Evolutionary conservation across 2,797 vertebrate species (phyloP).

Genomic region (Cercopithecus neglectus): DNA sequence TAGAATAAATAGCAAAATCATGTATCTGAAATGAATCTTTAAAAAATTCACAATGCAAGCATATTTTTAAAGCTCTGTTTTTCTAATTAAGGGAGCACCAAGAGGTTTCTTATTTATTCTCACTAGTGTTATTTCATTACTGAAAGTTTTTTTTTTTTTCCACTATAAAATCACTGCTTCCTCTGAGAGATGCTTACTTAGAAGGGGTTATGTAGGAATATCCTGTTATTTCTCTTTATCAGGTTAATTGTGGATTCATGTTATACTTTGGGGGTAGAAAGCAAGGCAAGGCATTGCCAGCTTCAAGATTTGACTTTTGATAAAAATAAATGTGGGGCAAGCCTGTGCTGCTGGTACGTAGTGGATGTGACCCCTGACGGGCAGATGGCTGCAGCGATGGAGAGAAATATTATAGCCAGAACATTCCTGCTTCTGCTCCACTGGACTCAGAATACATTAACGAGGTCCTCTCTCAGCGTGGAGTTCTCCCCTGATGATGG

Average conservation of each 20-base stretch:
- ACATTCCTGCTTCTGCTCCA: slow-evolving; percentile 72
- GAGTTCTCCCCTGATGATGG: slow-evolving; percentile 71
- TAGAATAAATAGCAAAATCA: slow-evolving; percentile 67
- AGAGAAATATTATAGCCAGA: slow-evolving; percentile 68
- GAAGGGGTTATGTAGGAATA: not conserved
- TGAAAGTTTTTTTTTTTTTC: not conserved
- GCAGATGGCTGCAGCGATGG: slow-evolving; percentile 70
- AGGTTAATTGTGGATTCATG: slow-evolving; percentile 39
- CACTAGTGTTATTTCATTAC: not conserved
- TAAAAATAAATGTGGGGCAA: slow-evolving; percentile 40
- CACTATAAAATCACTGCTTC: slow-evolving; percentile 28
- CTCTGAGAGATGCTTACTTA: not conserved
- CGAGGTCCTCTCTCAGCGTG: slow-evolving; percentile 44
- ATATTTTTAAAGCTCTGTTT: slow-evolving; percentile 60
- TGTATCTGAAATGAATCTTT: slow-evolving; percentile 64
- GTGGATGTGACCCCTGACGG: slow-evolving; percentile 73
- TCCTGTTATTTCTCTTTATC: slow-evolving; percentile 61
- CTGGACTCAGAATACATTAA: slow-evolving; percentile 73
- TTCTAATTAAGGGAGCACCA: slow-evolving; percentile 51
- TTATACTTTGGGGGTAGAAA: slow-evolving; percentile 9
- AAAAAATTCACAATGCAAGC: slow-evolving; percentile 54
- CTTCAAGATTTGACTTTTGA: slow-evolving; percentile 72
- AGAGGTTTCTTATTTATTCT: slow-evolving; percentile 15
- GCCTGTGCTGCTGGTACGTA: slow-evolving; percentile 50
- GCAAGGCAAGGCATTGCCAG: slow-evolving; percentile 41